phyloP scores from a whole-genome alignment of 2,888 invertebrate species.

The Cephus pygmeus region DNA sequence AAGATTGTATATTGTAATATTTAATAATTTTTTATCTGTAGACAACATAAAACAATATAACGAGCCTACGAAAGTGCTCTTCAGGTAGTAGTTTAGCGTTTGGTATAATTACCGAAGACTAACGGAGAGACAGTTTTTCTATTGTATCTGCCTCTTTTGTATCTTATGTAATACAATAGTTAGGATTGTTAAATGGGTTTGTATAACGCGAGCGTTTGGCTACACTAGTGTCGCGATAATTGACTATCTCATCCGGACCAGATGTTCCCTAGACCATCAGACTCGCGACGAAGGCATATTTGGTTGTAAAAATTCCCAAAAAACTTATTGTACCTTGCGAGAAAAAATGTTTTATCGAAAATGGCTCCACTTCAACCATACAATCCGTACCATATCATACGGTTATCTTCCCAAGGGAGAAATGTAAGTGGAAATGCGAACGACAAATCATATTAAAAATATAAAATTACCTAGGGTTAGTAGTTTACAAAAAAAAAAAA shows the following conservation, averaged over 20 bases:
- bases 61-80: neutral
- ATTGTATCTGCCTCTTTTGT: too few species aligned
- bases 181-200: neutral
- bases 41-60: neutral
- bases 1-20: neutral
- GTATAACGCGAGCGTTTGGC: neutral
- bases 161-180: neutral
- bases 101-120: neutral
- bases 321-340: neutral
- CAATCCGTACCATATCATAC: neutral
- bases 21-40: constrained; percentile 3
- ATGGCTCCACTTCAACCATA: neutral
- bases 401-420: neutral
- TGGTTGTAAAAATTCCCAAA: constrained; percentile 3
- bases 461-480: too few species aligned
- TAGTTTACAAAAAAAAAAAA: neutral
- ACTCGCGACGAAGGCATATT: constrained; percentile 2
- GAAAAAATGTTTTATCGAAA: neutral
- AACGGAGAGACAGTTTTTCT: neutral
- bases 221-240: neutral
- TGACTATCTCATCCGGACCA: neutral
- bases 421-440: neutral
- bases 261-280: neutral
- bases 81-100: neutral
- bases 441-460: too few species aligned